Conservation (phyloP, 2,113 vertebrate genomes). For the Gambusia holbrooki region DNA sequence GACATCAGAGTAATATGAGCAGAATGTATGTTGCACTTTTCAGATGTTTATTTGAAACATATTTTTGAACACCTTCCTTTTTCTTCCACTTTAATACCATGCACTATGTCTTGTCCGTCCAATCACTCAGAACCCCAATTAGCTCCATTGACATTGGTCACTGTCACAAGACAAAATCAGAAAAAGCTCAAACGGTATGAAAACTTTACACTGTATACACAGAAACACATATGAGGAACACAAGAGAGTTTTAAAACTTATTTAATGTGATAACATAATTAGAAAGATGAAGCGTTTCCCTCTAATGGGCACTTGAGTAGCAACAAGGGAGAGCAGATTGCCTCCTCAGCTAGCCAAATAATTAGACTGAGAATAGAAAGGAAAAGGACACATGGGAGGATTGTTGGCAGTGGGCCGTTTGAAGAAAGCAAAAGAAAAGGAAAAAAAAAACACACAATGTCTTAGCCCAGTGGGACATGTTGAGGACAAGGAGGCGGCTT, state of each 20-base stretch:
- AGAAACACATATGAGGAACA: not conserved
- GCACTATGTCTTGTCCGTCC: no score
- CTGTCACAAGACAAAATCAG: no score
- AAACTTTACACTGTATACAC: no score
- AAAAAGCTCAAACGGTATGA: no score
- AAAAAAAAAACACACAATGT: constrained; percentile 8
- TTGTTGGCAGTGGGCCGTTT: constrained; percentile 1
- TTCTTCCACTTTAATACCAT: no score
- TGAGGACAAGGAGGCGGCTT: constrained; percentile 57
- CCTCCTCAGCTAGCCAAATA: constrained; percentile 61
- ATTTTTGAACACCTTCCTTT: no score
- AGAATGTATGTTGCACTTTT: no score
- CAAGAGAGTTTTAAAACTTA: constrained; percentile 60
- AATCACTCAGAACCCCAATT: no score
- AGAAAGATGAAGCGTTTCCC: constrained; percentile 72
- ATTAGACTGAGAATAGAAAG: constrained; percentile 63
- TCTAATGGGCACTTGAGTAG: constrained; percentile 75
- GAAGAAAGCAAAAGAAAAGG: constrained; percentile 36
- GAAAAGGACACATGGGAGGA: constrained; percentile 32
- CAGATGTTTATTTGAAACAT: no score
- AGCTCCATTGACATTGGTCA: no score
- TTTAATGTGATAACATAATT: constrained; percentile 78
- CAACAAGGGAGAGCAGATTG: constrained; percentile 74
- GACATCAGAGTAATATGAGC: no score
- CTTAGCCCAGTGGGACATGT: constrained; percentile 34